Evolutionary conservation across 2,888 invertebrate species (phyloP), one percentile per base, ranked within the genome.

Genomic region (Allophyes oxyacanthae): DNA sequence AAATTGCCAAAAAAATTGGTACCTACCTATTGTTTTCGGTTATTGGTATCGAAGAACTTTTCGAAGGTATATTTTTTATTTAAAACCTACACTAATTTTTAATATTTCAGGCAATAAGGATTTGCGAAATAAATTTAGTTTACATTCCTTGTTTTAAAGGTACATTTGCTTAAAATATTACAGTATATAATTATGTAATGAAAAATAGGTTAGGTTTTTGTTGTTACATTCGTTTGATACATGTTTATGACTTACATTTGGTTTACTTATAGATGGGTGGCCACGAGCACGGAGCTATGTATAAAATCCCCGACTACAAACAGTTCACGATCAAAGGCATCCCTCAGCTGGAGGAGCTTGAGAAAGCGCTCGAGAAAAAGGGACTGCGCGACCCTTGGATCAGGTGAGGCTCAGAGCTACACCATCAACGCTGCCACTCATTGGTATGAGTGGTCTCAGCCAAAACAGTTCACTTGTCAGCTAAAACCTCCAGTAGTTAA

Each of bases 341-440:
- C 20, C 95, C 96, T 0, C 87, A 96, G 76, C 87, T 98, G 43
- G 84, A 96, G 63, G 89, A 95, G 71, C 93, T 97, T 0, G 94
- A 96, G 84, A 90, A 94, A 62, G 95, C 95, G 0, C 92, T 98
- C 11, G 96, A 95, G 0, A 89, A 95, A 34, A 95, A 95, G 79
- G 98, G 98, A 4, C 88, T 98, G 1, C 95, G 95, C 62, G 98
- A 98, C 88, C 98, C 98, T 0, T 98, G 98, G 98, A 91, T 98
- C 46, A 96, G 98, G 97, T 96, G 80, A 61, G 6, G 15, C 10
- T n/a, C 6, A 3, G 26, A 41, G 25, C n/a, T 61, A 20, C 6
- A 1, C 1, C 8, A 28, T 6, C 6, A 8, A 28, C 7, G 1
- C 10, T 10, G 36, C 36, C 36, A 36, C 14, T 25, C 6, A n/a